A percentile compares a stretch with the other conserved stretches of the same genome.
Evolutionary conservation across 2,888 invertebrate genomes (phyloP).

Genomic region (Rambutsinella grinnellia): DNA sequence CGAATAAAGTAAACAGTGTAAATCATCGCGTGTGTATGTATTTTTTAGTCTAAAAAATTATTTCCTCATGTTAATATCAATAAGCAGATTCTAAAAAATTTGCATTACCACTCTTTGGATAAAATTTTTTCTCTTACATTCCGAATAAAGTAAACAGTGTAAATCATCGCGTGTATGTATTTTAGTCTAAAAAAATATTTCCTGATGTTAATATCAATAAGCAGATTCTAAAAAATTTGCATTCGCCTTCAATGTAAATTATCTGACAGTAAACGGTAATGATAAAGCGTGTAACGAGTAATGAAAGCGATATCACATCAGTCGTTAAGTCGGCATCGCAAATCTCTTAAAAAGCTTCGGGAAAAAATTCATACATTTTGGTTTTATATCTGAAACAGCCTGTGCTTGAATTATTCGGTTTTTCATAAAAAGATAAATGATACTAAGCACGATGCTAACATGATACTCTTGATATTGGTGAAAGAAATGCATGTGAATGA

Average conservation of each 20-base stretch:
- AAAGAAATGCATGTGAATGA: slow-evolving; percentile 33
- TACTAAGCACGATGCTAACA: not conserved
- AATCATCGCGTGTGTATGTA: slow-evolving; percentile 2
- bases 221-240: no score
- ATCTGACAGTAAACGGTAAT: not conserved
- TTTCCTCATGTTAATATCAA: slow-evolving; percentile 21
- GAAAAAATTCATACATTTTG: no score
- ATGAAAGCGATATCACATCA: not conserved
- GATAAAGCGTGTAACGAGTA: not conserved
- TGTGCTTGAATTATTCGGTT: not conserved
- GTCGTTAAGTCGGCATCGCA: not conserved
- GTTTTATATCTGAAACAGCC: no score
- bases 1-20: not conserved
- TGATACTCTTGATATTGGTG: slow-evolving; percentile 24
- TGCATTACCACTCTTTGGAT: slow-evolving; percentile 5
- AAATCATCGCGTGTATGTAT: slow-evolving; percentile 1
- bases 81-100: no score
- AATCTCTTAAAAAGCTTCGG: no score
- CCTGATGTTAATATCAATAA: slow-evolving; percentile 16
- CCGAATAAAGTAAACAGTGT: not conserved
- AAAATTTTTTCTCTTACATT: slow-evolving; percentile 4
- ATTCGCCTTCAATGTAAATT: no score
- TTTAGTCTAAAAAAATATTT: slow-evolving; percentile 16
- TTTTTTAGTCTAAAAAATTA: slow-evolving; percentile 11
- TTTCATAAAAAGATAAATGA: slow-evolving; percentile 8